A percentile compares a stretch with the other conserved stretches of the same genome.
These are phyloP conservation scores for Thymelicus acteon DNA, from an alignment of 2,888 invertebrate genomes.

Conservation along the genomic window DNA sequence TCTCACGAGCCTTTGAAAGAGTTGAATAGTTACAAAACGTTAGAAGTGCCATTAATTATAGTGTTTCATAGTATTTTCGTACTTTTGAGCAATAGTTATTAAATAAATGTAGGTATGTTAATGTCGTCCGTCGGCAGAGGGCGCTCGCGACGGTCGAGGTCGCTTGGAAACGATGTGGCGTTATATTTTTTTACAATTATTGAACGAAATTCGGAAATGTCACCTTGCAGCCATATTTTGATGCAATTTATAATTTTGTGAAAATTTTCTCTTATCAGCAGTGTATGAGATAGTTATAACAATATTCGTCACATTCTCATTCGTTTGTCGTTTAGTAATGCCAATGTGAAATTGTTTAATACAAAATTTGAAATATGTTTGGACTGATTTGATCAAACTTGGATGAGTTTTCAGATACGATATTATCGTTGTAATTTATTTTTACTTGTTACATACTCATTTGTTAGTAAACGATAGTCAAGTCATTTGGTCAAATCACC, in stretches of 20 bases:
- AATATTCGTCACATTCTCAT: neutral
- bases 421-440: no score
- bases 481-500: no score
- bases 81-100: slow-evolving; percentile 64
- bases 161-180: slow-evolving; percentile 7
- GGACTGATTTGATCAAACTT: neutral
- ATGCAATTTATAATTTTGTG: slow-evolving; percentile 28
- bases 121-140: slow-evolving; percentile 14
- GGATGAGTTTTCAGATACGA: no score
- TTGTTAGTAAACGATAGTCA: no score
- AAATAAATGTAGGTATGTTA: slow-evolving; percentile 44
- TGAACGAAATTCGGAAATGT: slow-evolving; percentile 35
- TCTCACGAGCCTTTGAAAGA: slow-evolving; percentile 31
- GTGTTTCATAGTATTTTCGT: slow-evolving; percentile 74
- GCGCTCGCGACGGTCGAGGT: slow-evolving; percentile 23
- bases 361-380: neutral
- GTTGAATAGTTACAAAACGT: slow-evolving; percentile 53
- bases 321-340: neutral
- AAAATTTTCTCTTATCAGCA: slow-evolving; percentile 30
- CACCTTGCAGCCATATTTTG: slow-evolving; percentile 25
- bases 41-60: slow-evolving; percentile 78
- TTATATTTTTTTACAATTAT: slow-evolving; percentile 48
- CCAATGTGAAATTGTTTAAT: no score
- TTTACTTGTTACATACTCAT: no score
- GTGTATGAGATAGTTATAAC: slow-evolving; percentile 16